A percentile compares a stretch with the other conserved stretches of the same genome.
phyloP scores from a whole-genome alignment of 2,113 vertebrate genomes.

The Mesoclemmys tuberculata region DNA sequence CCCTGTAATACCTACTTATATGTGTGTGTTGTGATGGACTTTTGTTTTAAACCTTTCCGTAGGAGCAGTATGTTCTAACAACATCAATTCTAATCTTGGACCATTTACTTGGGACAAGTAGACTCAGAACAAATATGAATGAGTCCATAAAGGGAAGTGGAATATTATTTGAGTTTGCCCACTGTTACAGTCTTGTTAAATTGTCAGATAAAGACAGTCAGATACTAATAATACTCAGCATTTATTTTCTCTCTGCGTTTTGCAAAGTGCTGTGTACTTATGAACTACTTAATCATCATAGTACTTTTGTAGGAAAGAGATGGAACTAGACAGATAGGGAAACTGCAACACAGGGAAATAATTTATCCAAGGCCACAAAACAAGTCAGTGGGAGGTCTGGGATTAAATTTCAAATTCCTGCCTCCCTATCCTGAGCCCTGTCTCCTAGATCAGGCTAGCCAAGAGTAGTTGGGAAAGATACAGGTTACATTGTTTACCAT shows the following conservation, averaged over 20 bases:
- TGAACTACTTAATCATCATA: not conserved
- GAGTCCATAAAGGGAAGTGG: not conserved
- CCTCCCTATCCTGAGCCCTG: not conserved
- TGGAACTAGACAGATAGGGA: not conserved
- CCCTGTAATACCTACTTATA: no score
- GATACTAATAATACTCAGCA: not conserved
- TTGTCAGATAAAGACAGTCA: not conserved
- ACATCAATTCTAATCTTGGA: not conserved
- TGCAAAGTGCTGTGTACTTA: not conserved
- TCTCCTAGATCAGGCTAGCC: not conserved
- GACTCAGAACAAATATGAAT: not conserved
- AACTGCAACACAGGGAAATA: not conserved
- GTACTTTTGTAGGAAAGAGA: not conserved
- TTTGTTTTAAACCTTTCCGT: not conserved
- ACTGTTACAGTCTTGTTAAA: not conserved
- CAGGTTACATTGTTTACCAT: not conserved
- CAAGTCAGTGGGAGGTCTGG: not conserved
- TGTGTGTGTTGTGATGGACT: not conserved
- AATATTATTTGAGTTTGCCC: not conserved
- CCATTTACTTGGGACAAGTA: not conserved
- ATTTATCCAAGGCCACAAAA: not conserved
- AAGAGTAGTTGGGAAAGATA: not conserved
- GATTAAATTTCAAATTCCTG: not conserved
- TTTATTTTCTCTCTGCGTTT: not conserved
- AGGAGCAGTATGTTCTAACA: rapidly evolving